Evolutionary conservation across 2,888 invertebrate species (phyloP), one percentile per base, ranked within the genome.

Genomic region (Andrena camellia): DNA sequence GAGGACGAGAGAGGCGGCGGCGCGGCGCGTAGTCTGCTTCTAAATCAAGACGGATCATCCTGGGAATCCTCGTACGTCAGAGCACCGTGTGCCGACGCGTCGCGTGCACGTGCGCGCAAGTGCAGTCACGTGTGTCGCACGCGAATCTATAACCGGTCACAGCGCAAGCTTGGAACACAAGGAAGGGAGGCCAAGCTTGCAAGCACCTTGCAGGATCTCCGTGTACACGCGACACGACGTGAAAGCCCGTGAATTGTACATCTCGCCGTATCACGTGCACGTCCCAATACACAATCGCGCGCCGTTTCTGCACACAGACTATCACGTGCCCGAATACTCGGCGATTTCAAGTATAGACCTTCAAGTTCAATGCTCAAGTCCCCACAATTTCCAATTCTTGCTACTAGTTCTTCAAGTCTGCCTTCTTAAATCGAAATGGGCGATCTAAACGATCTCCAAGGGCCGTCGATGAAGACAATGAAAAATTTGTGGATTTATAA

Each of bases 31-130:
- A 81, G 54, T 31, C 70, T 35, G 82, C 81, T 75, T 82, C 81
- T 82, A 82, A 82, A 81, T 82, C 81, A 82, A 82, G 75, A 81
- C 67, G 81, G 81, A 82, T 82, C 82, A 82, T 70, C 60, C 66
- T 70, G 70, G 70, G 78, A 73, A 83, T 83, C 78, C 82, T 73
- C 66, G 71, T 72, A 82, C 78, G 83, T 78, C 83, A 70, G 76
- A 57, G 63, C 26, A n/a, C 69, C 20, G 48, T 64, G 81, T n/a
- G 67, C 31, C 23, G 50, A n/a, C 33, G 50, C 59, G 73, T 70
- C 78, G 60, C 70, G 52, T 67, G 74, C 70, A 77, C 77, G 77
- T 83, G 71, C 81, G 73, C 72, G 68, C 74, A 59, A 60, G 50
- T 13, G 62, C 73, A 26, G 75, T 82, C 82, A 66, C 75, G 73